Percentiles rank a stretch among this genome's conserved stretches.
These are phyloP conservation scores for Oscheius sp. DNA, from an alignment of 2,888 invertebrate species.

Conservation along the genomic window DNA sequence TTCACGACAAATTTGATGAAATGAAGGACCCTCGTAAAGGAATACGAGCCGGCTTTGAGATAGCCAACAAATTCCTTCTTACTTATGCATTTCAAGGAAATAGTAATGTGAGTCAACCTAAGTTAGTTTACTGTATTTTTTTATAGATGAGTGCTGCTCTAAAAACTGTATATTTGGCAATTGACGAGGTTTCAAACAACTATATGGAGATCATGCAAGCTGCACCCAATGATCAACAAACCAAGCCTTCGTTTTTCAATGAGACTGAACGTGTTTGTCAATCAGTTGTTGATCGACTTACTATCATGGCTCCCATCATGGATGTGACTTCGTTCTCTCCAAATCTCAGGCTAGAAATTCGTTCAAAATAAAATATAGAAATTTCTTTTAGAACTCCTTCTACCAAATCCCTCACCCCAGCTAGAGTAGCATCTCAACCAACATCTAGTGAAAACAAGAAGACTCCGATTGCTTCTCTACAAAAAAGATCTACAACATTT, in stretches of 20 bases:
- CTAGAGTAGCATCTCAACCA: not conserved
- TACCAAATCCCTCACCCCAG: not conserved
- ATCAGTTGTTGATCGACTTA: not conserved
- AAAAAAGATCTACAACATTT: not conserved
- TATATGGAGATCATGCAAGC: not conserved
- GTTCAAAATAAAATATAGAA: too few relatives aligned
- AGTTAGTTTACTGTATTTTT: not conserved
- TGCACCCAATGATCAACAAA: not conserved
- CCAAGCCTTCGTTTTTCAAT: not conserved
- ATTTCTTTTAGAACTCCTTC: not conserved
- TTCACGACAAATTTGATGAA: slow-evolving; percentile 23
- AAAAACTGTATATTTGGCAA: not conserved
- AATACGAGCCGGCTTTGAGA: slow-evolving; percentile 2
- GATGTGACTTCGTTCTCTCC: slow-evolving; percentile 1
- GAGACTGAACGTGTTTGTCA: slow-evolving; percentile 6
- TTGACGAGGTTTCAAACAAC: slow-evolving; percentile 5
- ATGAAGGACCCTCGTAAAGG: slow-evolving; percentile 1
- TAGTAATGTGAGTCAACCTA: slow-evolving; percentile 8
- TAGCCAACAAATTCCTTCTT: slow-evolving; percentile 12
- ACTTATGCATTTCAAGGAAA: not conserved
- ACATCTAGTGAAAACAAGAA: not conserved
- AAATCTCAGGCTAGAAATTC: not conserved
- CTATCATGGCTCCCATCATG: not conserved
- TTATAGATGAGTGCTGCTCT: slow-evolving; percentile 8
- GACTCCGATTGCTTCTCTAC: not conserved